Conservation (phyloP, 1,140 invertebrate species). For the Tyrophagus putrescentiae region DNA sequence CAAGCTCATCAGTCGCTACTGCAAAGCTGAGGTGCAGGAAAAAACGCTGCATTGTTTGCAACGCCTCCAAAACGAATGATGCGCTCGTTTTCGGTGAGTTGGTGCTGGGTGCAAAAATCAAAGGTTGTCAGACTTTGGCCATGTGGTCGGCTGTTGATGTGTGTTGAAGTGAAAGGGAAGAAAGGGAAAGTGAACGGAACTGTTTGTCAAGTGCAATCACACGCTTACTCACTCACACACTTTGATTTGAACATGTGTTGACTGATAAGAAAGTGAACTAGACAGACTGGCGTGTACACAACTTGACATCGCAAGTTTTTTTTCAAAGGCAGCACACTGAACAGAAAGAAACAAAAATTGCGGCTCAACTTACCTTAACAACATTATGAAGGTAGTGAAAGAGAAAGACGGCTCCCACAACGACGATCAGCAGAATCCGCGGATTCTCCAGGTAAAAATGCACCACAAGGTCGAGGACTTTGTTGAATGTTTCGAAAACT, state of each 20-base stretch:
- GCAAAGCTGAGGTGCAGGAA: too few relatives aligned
- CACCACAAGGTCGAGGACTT: not conserved
- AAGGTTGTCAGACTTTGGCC: too few relatives aligned
- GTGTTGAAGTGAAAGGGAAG: too few relatives aligned
- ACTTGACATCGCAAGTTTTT: not conserved
- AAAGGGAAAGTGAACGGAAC: too few relatives aligned
- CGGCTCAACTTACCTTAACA: conserved; percentile 34
- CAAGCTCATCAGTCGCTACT: too few relatives aligned
- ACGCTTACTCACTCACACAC: too few relatives aligned
- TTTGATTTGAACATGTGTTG: not conserved
- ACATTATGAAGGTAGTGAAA: conserved; percentile 38
- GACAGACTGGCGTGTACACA: not conserved
- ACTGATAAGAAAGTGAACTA: not conserved
- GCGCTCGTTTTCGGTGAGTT: too few relatives aligned
- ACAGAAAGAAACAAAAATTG: not conserved
- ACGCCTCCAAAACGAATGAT: too few relatives aligned
- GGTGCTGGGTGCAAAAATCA: too few relatives aligned
- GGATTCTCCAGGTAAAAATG: conserved; percentile 25
- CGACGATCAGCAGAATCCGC: conserved; percentile 18
- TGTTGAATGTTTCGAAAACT: conserved; percentile 11
- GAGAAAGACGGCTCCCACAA: conserved; percentile 34
- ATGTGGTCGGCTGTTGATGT: too few relatives aligned
- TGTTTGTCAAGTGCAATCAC: too few relatives aligned
- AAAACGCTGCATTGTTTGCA: too few relatives aligned
- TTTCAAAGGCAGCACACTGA: not conserved